Conservation (phyloP, 2,888 invertebrate genomes). For the Lasioglossum oenotherae region DNA sequence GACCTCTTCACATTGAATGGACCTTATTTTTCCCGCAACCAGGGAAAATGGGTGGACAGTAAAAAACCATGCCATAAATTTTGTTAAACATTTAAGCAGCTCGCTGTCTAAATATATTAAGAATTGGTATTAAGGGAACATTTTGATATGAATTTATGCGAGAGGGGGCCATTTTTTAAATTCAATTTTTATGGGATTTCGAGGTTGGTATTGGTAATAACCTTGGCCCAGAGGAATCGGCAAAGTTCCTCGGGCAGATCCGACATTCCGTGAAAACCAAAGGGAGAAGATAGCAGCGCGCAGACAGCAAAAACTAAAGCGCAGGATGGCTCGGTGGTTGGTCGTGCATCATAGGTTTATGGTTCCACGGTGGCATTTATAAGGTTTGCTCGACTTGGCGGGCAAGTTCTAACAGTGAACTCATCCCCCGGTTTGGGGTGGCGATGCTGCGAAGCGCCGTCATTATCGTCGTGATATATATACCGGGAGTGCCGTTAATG, state of each 20-base stretch:
- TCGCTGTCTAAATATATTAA: neutral
- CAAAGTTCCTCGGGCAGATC: neutral
- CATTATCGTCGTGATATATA: conserved; percentile 79
- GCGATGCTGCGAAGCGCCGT: conserved; percentile 70
- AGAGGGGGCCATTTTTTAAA: neutral
- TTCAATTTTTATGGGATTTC: neutral
- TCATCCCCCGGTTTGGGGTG: conserved; percentile 56
- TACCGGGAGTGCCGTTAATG: conserved; percentile 76
- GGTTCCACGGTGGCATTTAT: conserved; percentile 77
- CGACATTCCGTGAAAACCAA: conserved; percentile 47
- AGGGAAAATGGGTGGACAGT: neutral
- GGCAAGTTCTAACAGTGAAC: conserved; percentile 64
- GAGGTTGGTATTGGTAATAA: neutral
- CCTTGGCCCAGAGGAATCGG: conserved; percentile 9
- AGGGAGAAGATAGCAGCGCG: conserved; percentile 40
- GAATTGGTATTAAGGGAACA: neutral
- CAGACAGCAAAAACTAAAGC: conserved; percentile 36
- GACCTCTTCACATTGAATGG: conserved; percentile 19
- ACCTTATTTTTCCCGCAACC: conserved; percentile 13
- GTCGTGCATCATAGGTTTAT: conserved; percentile 78
- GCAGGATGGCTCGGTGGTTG: conserved; percentile 30
- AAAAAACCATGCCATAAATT: neutral
- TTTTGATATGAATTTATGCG: neutral
- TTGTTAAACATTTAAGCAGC: neutral
- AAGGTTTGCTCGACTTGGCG: conserved; percentile 76